Conservation (phyloP, 1,140 invertebrate species). For the Diorhabda elongata region DNA sequence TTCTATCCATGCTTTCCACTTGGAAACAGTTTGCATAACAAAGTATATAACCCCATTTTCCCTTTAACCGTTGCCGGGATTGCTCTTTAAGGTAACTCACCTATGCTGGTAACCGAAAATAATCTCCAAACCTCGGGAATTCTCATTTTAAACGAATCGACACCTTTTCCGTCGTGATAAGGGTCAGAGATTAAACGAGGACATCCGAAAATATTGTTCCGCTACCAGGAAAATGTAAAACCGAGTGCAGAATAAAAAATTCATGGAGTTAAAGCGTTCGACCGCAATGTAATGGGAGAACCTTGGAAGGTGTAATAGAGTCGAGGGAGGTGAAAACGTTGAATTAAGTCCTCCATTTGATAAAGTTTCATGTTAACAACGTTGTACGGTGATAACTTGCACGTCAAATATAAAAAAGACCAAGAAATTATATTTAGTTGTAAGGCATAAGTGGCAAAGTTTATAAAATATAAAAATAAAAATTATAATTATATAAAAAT, state of each 20-base stretch:
- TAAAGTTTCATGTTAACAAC: constrained; percentile 8
- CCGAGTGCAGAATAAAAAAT: constrained; percentile 12
- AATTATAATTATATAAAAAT: no score
- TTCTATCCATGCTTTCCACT: neutral
- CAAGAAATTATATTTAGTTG: no score
- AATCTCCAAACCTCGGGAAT: neutral
- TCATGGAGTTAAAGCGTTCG: constrained; percentile 10
- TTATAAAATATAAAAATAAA: no score
- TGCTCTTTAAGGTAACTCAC: neutral
- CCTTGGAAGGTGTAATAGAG: constrained; percentile 9
- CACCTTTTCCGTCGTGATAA: neutral
- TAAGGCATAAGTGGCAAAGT: no score
- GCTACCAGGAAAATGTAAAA: constrained; percentile 6
- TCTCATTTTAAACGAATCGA: neutral
- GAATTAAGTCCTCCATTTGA: constrained; percentile 14
- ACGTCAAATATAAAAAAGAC: neutral
- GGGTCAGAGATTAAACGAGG: constrained; percentile 1
- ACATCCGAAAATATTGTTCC: constrained; percentile 2
- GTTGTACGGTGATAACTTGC: neutral
- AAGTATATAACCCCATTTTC: neutral
- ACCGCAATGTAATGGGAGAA: constrained; percentile 9
- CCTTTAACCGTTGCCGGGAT: neutral
- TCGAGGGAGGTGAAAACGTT: constrained; percentile 14
- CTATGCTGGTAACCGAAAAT: neutral
- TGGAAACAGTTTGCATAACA: neutral